Evolutionary conservation across 2,113 vertebrate species (phyloP), one percentile per base, ranked within the genome.

Genomic region (Ibidorhyncha struthersii): DNA sequence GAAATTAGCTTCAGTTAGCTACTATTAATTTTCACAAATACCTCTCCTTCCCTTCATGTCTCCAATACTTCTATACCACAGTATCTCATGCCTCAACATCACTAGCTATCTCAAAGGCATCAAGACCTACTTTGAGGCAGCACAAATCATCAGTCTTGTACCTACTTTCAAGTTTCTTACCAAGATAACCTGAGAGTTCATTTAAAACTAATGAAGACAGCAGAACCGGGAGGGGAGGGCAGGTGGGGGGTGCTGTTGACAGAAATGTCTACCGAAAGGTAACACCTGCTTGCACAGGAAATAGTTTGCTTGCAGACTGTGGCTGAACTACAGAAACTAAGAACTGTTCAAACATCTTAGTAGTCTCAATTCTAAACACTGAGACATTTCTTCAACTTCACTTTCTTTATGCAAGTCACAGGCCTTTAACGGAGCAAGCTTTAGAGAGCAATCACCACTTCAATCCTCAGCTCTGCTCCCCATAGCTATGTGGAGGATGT

Each of bases 401-500:
- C 49, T 85, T 49, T 41, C 40, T 55, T 49, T 22, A n/a, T 36
- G 30, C 0, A 4, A 91, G 41, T n/a, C 43, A 38, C 22, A 59
- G 50, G 80, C 38, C 30, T 85, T 29, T 12, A 30, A 26, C 0
- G 1, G 30, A 82, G 58, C 49, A 47, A 61, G 66, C 12, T 53
- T 36, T 3, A 43, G 62, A 25, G 10, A 82, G 71, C 52, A 59
- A 41, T 18, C 43, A 49, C 23, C 61, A 19, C 32, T 55, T 38
- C 40, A 79, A 10, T 5, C 23, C 59, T 27, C 2, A 61, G 45
- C 59, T 86, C 17, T 78, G 82, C n/a, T 84, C 59, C 45, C 36
- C 23, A 20, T 1, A 34, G 41, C 49, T 7, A 4, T 2, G 12
- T 7, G 29, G 41, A 70, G 5, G 12, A 80, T 5, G 5, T 3